These are phyloP conservation scores for Epinephelus fuscoguttatus DNA, from an alignment of 2,113 vertebrate species.

Conservation along the genomic window DNA sequence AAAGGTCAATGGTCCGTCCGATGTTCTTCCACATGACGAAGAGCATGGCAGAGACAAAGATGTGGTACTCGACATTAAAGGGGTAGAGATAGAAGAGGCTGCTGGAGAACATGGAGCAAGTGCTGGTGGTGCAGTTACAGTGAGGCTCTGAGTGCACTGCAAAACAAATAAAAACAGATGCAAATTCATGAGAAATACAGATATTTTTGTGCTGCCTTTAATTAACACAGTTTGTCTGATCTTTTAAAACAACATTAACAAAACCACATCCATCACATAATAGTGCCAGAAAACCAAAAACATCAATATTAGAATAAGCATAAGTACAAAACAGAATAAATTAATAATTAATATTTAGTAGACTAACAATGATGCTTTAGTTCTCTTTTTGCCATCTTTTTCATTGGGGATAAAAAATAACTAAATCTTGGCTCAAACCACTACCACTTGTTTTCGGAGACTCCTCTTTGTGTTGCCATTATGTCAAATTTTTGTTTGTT, in stretches of 20 bases:
- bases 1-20: conserved; percentile 88
- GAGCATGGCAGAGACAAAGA: conserved; percentile 95
- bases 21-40: conserved; percentile 98
- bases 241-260: neutral
- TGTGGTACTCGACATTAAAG: conserved; percentile 98
- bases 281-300: neutral
- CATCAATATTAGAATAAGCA: neutral
- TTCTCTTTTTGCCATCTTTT: too few species aligned
- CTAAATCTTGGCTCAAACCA: too few species aligned
- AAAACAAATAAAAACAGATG: conserved; percentile 41
- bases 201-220: neutral
- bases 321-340: too few species aligned
- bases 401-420: too few species aligned
- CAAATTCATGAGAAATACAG: neutral
- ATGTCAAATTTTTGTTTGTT: too few species aligned
- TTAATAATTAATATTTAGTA: too few species aligned
- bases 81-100: conserved; percentile 95
- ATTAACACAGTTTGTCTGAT: neutral
- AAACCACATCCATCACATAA: neutral
- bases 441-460: too few species aligned
- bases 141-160: conserved; percentile 87
- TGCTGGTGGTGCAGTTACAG: conserved; percentile 91
- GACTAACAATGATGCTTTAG: too few species aligned
- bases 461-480: too few species aligned
- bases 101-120: conserved; percentile 90